phyloP scores from a whole-genome alignment of 2,113 vertebrate species.

The Myrmophylax atrothorax region DNA sequence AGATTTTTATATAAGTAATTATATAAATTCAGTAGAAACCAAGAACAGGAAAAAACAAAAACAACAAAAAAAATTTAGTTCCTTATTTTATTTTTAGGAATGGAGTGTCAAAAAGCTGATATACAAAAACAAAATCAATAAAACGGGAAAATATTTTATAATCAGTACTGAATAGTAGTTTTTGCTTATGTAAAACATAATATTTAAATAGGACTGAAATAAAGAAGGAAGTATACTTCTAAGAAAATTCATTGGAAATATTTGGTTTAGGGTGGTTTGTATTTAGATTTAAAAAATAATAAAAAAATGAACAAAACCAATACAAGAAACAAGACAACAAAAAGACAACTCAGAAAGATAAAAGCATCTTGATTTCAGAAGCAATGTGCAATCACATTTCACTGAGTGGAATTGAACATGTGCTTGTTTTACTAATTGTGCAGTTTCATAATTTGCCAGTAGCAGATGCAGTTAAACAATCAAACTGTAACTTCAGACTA shows the following conservation, averaged over 20 bases:
- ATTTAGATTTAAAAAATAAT: background rate
- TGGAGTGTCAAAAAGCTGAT: background rate
- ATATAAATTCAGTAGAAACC: background rate
- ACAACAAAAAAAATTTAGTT: background rate
- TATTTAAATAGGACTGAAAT: background rate
- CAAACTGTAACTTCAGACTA: background rate
- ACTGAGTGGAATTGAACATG: background rate
- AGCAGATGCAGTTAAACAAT: constrained; percentile 19
- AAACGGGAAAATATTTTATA: background rate
- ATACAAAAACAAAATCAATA: background rate
- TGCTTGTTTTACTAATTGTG: background rate
- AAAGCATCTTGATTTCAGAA: constrained; percentile 1
- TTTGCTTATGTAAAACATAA: background rate
- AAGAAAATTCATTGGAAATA: background rate
- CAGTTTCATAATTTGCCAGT: background rate
- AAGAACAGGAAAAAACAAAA: background rate
- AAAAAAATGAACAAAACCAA: background rate
- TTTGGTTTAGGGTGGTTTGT: background rate
- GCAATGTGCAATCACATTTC: background rate
- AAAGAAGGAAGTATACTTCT: background rate
- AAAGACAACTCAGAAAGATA: background rate
- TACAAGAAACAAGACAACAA: background rate
- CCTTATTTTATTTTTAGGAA: background rate
- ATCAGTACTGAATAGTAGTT: background rate
- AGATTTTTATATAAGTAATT: background rate